Conservation (phyloP, 2,797 vertebrate species). For the Muscicapa striata region DNA sequence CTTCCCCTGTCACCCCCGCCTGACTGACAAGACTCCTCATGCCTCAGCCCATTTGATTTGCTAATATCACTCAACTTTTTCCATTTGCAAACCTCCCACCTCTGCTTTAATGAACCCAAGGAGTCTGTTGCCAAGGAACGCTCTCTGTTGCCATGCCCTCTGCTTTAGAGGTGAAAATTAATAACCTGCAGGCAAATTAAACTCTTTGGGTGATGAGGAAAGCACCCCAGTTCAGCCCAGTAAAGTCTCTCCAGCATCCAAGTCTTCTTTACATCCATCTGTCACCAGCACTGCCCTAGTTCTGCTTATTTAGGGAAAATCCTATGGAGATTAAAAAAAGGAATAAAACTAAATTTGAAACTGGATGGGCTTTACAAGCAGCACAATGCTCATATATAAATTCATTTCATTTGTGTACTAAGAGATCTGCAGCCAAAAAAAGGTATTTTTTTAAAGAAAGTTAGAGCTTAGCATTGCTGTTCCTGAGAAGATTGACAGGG, state of each 20-base stretch:
- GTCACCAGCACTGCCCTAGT: constrained; percentile 39
- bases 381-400: not conserved
- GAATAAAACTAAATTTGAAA: constrained; percentile 44
- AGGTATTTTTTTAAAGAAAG: not conserved
- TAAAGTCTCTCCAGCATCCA: not conserved
- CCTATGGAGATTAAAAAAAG: constrained; percentile 42
- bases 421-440: constrained; percentile 2
- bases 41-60: constrained; percentile 51
- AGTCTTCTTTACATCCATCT: constrained; percentile 17
- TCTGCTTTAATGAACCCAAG: constrained; percentile 62
- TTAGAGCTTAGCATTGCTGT: not conserved
- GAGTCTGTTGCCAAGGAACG: constrained; percentile 72
- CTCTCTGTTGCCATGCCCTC: constrained; percentile 66
- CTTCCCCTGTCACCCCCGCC: not conserved
- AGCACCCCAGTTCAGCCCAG: not conserved
- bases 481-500: not conserved
- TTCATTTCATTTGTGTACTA: not conserved
- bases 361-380: constrained; percentile 27
- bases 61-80: constrained; percentile 58
- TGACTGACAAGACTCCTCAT: constrained; percentile 29
- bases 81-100: constrained; percentile 69
- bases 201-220: not conserved
- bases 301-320: constrained; percentile 54
- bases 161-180: constrained; percentile 54
- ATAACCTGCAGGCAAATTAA: constrained; percentile 46